Evolutionary conservation across 1,140 invertebrate species (phyloP).

Genomic region (Sinonovacula constricta): DNA sequence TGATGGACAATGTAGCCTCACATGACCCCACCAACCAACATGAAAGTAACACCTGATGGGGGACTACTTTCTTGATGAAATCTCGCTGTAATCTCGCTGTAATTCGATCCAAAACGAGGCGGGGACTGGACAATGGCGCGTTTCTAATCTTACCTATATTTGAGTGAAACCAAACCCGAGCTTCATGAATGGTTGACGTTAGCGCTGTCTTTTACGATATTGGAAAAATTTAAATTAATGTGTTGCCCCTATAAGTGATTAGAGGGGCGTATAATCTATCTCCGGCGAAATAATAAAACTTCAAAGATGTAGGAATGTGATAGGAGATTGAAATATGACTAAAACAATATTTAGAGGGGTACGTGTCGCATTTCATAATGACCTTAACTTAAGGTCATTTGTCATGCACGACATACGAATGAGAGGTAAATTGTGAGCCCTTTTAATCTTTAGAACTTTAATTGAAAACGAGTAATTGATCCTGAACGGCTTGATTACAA

Average conservation of each 20-base stretch:
- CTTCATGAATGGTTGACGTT: conserved; percentile 27
- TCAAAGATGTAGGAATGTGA: not conserved
- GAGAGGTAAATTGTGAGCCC: not conserved
- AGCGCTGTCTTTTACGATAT: conserved; percentile 19
- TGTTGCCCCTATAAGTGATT: conserved; percentile 43
- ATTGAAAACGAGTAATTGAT: not conserved
- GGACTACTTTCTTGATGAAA: conserved; percentile 32
- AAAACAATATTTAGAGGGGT: not conserved
- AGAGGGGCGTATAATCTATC: conserved; percentile 38
- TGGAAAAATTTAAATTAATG: conserved; percentile 32
- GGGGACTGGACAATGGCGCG: conserved; percentile 27
- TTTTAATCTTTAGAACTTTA: not conserved
- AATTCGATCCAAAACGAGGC: conserved; percentile 36
- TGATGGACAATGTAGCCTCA: conserved; percentile 29
- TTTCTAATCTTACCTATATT: conserved; percentile 47
- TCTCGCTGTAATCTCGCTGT: conserved; percentile 16
- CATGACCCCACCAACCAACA: conserved; percentile 45
- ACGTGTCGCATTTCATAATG: not conserved
- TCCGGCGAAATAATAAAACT: not conserved
- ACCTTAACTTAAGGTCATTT: not conserved
- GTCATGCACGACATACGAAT: not conserved
- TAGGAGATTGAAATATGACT: not conserved
- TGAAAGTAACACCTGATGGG: conserved; percentile 52
- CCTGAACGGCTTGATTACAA: no score
- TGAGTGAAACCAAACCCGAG: conserved; percentile 2